Evolutionary conservation across 2,113 vertebrate genomes (phyloP).

Genomic region (Ptilonorhynchus violaceus): DNA sequence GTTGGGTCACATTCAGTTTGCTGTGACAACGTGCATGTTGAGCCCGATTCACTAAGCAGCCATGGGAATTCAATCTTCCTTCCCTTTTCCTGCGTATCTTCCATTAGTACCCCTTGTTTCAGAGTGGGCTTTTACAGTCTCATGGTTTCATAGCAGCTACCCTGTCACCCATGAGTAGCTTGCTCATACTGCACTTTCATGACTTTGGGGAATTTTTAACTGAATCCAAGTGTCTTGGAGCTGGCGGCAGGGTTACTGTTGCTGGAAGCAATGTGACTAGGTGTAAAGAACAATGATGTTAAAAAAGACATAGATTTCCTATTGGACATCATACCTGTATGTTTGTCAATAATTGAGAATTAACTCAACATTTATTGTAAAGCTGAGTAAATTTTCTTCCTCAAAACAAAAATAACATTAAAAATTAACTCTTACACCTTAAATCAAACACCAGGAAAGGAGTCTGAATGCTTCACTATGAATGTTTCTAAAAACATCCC

Average conservation of each 20-base stretch:
- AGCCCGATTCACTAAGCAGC: background rate
- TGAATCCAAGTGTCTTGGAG: background rate
- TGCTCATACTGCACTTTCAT: background rate
- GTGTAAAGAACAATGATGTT: background rate
- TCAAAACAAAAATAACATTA: background rate
- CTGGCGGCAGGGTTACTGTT: background rate
- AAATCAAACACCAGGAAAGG: background rate
- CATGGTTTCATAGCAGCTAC: background rate
- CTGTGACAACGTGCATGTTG: background rate
- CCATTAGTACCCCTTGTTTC: background rate
- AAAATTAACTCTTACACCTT: background rate
- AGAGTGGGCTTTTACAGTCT: background rate
- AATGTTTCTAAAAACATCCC: fast-evolving
- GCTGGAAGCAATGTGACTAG: background rate
- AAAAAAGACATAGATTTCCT: background rate
- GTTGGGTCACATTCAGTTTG: background rate
- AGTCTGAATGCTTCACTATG: background rate
- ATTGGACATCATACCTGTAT: background rate
- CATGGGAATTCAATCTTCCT: background rate
- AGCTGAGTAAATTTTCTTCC: background rate
- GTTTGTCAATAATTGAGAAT: background rate
- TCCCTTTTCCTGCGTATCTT: background rate
- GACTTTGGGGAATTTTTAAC: background rate
- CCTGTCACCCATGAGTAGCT: background rate
- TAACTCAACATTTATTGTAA: background rate